phyloP scores from a whole-genome alignment of 2,888 invertebrate genomes.

The Saturnia japonica region DNA sequence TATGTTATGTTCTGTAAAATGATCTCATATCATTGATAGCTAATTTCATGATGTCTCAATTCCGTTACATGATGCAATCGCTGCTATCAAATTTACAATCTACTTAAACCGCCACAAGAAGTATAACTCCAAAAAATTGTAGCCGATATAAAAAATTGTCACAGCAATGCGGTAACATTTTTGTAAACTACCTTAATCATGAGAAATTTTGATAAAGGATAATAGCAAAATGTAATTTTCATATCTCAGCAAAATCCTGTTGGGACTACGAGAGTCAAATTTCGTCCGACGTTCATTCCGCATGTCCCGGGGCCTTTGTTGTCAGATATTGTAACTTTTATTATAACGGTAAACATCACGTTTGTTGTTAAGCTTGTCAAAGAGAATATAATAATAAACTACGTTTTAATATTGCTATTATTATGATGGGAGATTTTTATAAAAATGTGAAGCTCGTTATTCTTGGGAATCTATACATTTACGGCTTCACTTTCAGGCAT shows the following conservation, averaged over 20 bases:
- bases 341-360: conserved; percentile 27
- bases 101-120: no score
- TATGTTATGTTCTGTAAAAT: no score
- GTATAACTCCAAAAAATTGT: not conserved
- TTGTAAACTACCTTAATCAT: not conserved
- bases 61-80: no score
- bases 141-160: not conserved
- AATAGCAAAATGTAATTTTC: conserved; percentile 17
- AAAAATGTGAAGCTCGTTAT: not conserved
- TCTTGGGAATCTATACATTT: no score
- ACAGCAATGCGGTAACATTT: not conserved
- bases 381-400: not conserved
- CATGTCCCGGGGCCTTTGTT: conserved; percentile 29
- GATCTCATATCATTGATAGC: no score
- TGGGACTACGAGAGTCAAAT: conserved; percentile 10
- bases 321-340: conserved; percentile 29
- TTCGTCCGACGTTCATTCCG: conserved; percentile 19
- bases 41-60: no score
- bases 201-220: not conserved
- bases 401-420: not conserved
- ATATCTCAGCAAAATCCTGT: conserved; percentile 17
- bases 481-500: no score
- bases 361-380: conserved; percentile 27
- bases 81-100: no score
- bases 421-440: not conserved